Percentiles rank a stretch among this genome's conserved stretches.
phyloP scores from a whole-genome alignment of 2,888 invertebrate genomes.

The Ceriagrion tenellum region DNA sequence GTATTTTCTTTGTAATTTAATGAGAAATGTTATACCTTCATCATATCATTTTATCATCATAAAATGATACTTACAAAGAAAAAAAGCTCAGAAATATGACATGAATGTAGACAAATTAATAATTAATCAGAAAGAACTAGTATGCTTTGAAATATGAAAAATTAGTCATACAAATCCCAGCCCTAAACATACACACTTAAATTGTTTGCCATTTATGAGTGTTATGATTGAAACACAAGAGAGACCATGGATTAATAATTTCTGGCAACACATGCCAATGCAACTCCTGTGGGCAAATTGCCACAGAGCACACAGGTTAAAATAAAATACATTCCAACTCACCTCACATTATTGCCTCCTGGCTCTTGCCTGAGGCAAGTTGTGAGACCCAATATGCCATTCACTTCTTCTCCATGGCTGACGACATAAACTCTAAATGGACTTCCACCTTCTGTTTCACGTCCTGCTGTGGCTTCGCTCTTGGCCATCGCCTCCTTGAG shows the following conservation, averaged over 20 bases:
- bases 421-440: slow-evolving; percentile 83
- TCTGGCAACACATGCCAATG: neutral
- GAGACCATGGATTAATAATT: neutral
- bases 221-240: neutral
- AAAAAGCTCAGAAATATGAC: too few species aligned
- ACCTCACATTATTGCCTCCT: slow-evolving; percentile 88
- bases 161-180: too few species aligned
- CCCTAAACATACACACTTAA: too few species aligned
- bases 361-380: slow-evolving; percentile 94
- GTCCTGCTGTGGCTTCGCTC: slow-evolving; percentile 80
- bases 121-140: too few species aligned
- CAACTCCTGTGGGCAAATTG: neutral
- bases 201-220: too few species aligned
- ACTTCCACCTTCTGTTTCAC: slow-evolving; percentile 41
- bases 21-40: too few species aligned
- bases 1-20: too few species aligned
- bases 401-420: slow-evolving; percentile 84
- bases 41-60: too few species aligned
- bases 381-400: slow-evolving; percentile 92
- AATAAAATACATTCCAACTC: slow-evolving; percentile 73
- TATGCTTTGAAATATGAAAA: too few species aligned
- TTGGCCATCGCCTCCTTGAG: slow-evolving; percentile 88
- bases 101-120: too few species aligned
- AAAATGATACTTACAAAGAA: too few species aligned
- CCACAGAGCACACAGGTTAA: neutral